phyloP scores from a whole-genome alignment of 92 coral and sea anemone species.

The Parazoanthus atlanticus region DNA sequence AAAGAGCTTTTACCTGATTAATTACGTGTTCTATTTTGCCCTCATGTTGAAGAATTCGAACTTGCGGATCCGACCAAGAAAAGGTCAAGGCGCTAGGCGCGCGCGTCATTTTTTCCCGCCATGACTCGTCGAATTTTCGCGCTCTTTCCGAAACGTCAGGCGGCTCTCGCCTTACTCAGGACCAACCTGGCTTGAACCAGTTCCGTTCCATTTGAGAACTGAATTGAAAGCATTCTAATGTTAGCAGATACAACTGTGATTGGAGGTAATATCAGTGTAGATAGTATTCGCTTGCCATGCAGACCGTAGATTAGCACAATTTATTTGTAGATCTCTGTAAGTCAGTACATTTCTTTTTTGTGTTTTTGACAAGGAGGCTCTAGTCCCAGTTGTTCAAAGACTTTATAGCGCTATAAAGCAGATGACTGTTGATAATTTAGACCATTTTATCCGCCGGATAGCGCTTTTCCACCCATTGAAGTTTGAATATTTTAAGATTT shows the following conservation, averaged over 20 bases:
- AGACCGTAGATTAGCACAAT: no score
- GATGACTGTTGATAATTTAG: not conserved
- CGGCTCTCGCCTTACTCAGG: not conserved
- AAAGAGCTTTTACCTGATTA: not conserved
- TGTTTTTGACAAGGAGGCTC: not conserved
- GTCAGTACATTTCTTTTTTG: not conserved
- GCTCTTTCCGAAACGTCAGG: not conserved
- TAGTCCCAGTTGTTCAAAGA: not conserved
- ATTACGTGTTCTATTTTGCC: not conserved
- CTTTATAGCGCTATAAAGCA: not conserved
- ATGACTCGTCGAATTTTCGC: no score
- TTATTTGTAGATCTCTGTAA: not conserved
- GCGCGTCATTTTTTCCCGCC: no score
- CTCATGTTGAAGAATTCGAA: not conserved
- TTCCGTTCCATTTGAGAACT: not conserved
- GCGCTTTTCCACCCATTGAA: not conserved
- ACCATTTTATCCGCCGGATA: not conserved
- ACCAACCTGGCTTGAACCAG: not conserved
- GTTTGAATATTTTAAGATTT: no score
- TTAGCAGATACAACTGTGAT: not conserved
- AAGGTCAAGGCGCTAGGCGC: no score
- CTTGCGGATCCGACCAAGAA: not conserved
- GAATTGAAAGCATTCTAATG: not conserved
- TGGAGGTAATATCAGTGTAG: not conserved
- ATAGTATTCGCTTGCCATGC: not conserved